Base-by-base conservation (phyloP, 2,888 invertebrate genomes). In the Drosophila colorata region DNA sequence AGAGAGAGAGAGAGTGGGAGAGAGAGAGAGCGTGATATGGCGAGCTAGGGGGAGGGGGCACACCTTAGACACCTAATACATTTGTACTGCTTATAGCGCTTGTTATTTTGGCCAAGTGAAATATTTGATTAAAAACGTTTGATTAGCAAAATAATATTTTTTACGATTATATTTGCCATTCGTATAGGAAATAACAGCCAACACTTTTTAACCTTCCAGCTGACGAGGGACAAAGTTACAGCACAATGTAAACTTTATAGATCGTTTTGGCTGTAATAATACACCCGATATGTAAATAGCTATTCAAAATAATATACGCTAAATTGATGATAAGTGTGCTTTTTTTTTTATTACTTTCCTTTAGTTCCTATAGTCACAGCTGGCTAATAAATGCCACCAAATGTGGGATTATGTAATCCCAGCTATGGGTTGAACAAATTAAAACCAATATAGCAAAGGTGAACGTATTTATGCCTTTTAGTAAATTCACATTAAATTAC, bases 81-180 rank as follows among this genome's bases (percentile, higher is more conserved):
- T 41, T 56, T 56, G 46, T 76, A 47, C 23, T 55, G 55, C 40
- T 31, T 38, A 28, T 49, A 47, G 40, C 7, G 43, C 58, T 69
- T 75, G 76, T 47, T 57, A 28, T 44, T 69, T 76, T 58, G 53
- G 57, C 53, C 76, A 70, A 56, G 33, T 51, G 38, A 59, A 58
- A 56, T 56, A 40, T 65, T 41, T 43, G 58, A 77, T 73, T 77
- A 64, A 71, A 63, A 64, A 4, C 56, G 9, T 72, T 71, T 55
- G 78, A 77, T 73, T 58, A 71, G 65, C 47, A n/a, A 20, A n/a
- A 25, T 37, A 18, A 48, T 14, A 33, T 2, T 13, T 18, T n/a
- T 20, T 31, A 9, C 7, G 13, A 31, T 31, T 20, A 9, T 16
- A 9, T 44, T 40, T 40, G 40, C 40, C 16, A 14, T 40, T 38